Conservation (phyloP, 1,140 invertebrate species). For the Atopsyche davidsoni region DNA sequence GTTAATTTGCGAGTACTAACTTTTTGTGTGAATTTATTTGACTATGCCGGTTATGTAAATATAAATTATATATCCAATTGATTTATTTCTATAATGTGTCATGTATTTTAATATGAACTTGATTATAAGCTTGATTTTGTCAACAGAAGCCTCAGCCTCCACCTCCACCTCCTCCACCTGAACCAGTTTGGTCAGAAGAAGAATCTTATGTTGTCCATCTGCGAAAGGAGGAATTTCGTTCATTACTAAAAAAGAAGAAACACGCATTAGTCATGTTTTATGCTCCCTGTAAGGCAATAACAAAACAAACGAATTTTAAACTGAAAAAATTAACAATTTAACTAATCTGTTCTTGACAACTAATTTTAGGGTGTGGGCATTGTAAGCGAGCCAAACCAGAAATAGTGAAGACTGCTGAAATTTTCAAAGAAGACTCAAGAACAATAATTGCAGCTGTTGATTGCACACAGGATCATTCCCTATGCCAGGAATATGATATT, state of each 20-base stretch:
- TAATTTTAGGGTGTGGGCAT: slow-evolving; percentile 77
- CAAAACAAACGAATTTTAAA: neutral
- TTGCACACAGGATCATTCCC: slow-evolving; percentile 60
- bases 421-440: slow-evolving; percentile 65
- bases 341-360: too few species aligned
- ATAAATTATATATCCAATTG: neutral
- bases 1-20: too few species aligned
- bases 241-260: slow-evolving; percentile 49
- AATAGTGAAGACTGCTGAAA: slow-evolving; percentile 67
- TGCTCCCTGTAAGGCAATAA: slow-evolving; percentile 70
- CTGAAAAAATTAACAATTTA: slow-evolving; percentile 11
- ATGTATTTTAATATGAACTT: too few species aligned
- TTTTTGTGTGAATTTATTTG: too few species aligned
- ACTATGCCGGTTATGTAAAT: too few species aligned
- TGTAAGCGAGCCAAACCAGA: slow-evolving; percentile 86
- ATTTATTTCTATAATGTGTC: slow-evolving; percentile 2
- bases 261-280: slow-evolving; percentile 88
- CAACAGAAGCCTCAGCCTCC: slow-evolving; percentile 65
- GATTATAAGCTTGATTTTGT: neutral
- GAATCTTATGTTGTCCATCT: slow-evolving; percentile 69
- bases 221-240: slow-evolving; percentile 63
- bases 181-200: slow-evolving; percentile 70
- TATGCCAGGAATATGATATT: slow-evolving; percentile 68
- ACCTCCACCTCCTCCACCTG: slow-evolving; percentile 73
- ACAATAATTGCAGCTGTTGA: slow-evolving; percentile 78